Base-by-base conservation (phyloP, 2,113 vertebrate species). In the Platichthys flesus region DNA sequence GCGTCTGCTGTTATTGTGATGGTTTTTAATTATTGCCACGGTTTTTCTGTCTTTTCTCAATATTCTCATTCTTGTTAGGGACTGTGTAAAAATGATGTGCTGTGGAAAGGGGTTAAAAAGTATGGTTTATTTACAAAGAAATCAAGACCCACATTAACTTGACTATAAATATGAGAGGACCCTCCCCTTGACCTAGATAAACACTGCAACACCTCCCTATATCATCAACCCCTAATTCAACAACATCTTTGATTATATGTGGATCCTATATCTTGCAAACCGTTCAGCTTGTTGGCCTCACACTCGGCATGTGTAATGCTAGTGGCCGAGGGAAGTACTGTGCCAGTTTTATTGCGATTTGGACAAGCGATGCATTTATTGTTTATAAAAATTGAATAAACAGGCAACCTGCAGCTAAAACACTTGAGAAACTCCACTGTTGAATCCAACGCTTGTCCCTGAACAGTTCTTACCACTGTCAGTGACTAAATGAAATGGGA, bases 1-100 rank as follows among this genome's bases (percentile, higher is more conserved):
- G 49, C 70, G 64, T 75, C 18, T 68, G 51, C 71, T 76, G 60
- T 18, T 67, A 45, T 42, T 67, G 20, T 58, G 26, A 52, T 66
- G 40, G 37, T 62, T 56, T 49, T 68, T 58, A 81, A 79, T 54
- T 59, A 71, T 78, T 45, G 56, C 47, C 12, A 14, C 49, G 63
- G 23, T 9, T 31, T 61, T 28, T 31, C 26, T 52, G 15, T 70
- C 26, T 76, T 70, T 1, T 60, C 15, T 79, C 51, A 0, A 28
- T 37, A 8, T 21, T 42, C 28, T 45, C 18, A n/a, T 49, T 75
- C 35, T 59, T 42, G 4, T 76, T 21, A 18, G 37, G 37, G 52
- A 28, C 23, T 64, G 24, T 40, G 7, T 28, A 3, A 1, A 21
- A 61, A 58, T 52, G 0, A 70, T 28, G 9, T 0, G 6, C 21